Conservation (phyloP, 2,113 vertebrate species). For the Gallinago media region DNA sequence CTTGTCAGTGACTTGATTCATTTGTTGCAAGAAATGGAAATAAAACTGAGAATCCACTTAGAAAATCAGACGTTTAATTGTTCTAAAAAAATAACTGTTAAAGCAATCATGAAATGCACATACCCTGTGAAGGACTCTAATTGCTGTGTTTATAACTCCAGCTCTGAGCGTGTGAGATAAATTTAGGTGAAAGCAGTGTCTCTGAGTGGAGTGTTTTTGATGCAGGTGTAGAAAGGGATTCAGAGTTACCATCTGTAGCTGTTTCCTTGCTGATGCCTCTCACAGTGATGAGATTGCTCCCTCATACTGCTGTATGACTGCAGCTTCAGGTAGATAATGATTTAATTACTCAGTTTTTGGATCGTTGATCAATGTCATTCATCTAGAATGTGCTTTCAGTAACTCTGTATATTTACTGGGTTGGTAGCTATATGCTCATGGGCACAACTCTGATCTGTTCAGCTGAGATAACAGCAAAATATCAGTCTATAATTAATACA, state of each 20-base stretch:
- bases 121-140: neutral
- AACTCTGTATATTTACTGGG: fast-evolving
- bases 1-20: neutral
- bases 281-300: neutral
- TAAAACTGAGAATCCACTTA: neutral
- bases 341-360: conserved; percentile 31
- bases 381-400: neutral
- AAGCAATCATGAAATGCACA: neutral
- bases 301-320: neutral
- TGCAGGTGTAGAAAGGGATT: neutral
- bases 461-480: conserved; percentile 21
- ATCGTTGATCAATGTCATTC: neutral
- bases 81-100: neutral
- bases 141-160: neutral
- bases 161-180: conserved; percentile 12
- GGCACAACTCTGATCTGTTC: conserved; percentile 28
- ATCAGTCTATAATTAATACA: neutral
- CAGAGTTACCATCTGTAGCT: neutral
- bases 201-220: neutral
- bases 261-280: conserved; percentile 46
- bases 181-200: neutral
- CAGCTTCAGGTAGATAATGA: neutral
- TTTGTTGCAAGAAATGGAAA: neutral
- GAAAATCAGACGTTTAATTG: neutral
- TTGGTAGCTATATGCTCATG: neutral